phyloP scores from a whole-genome alignment of 2,797 vertebrate species.

The Dipus sagitta region DNA sequence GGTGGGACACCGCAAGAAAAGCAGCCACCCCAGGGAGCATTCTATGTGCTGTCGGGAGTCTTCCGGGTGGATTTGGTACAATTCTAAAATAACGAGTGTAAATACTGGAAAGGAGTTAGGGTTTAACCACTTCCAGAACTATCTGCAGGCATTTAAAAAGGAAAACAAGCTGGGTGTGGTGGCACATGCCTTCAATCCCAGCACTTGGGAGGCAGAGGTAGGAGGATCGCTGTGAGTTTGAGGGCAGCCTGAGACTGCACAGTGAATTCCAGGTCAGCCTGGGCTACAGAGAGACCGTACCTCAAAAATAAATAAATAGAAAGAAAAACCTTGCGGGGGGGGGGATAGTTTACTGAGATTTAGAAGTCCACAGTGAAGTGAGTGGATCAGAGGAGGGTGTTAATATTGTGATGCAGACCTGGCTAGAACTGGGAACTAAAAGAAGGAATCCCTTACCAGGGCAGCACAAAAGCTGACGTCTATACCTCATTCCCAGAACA shows the following conservation, averaged over 20 bases:
- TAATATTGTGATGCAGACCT: too few species aligned
- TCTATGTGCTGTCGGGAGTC: too few species aligned
- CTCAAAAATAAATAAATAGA: neutral
- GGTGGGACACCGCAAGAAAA: neutral
- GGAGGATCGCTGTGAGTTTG: too few species aligned
- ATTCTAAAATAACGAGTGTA: neutral
- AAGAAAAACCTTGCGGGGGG: neutral
- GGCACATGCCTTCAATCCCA: too few species aligned
- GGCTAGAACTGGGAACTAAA: rapidly evolving
- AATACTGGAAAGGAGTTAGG: neutral
- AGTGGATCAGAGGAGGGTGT: rapidly evolving
- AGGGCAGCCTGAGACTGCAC: too few species aligned
- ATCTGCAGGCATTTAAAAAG: neutral
- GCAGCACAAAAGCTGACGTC: too few species aligned
- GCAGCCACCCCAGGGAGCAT: rapidly evolving
- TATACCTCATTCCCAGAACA: neutral
- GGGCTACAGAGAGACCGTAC: too few species aligned
- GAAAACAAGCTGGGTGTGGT: too few species aligned
- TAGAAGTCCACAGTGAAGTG: neutral
- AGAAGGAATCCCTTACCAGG: neutral
- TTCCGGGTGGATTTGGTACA: too few species aligned
- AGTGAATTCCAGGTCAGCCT: too few species aligned
- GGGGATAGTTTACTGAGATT: neutral
- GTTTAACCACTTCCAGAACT: neutral
- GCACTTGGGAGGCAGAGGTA: too few species aligned